Percentiles rank a stretch among this genome's conserved stretches.
Evolutionary conservation across 2,888 invertebrate genomes (phyloP).

Genomic region (Miltochrista miniata): DNA sequence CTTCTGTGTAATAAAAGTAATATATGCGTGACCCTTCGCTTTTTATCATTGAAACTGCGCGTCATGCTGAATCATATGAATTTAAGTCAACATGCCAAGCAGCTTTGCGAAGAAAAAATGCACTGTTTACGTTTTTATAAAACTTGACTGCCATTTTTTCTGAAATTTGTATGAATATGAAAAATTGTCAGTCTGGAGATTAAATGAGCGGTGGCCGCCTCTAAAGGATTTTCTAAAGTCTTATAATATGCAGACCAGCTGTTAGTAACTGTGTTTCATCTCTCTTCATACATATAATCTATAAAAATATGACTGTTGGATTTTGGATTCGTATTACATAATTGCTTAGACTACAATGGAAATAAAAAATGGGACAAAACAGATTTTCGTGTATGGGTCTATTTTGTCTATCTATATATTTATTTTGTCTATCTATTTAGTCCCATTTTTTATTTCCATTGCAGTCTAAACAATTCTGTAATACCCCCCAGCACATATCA

Average conservation of each 20-base stretch:
- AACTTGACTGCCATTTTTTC: conserved; percentile 25
- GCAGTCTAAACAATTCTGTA: too few species aligned
- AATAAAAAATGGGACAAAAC: too few species aligned
- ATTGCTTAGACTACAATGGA: too few species aligned
- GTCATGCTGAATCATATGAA: conserved; percentile 7
- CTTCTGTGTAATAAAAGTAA: neutral
- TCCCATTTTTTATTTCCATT: too few species aligned
- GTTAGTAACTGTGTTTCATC: neutral
- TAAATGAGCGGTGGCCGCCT: conserved; percentile 24
- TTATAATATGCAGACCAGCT: conserved; percentile 7
- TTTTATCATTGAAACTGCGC: neutral
- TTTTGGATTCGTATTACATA: too few species aligned
- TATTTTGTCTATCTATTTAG: too few species aligned
- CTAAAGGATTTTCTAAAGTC: conserved; percentile 18
- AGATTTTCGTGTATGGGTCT: too few species aligned
- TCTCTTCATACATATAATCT: neutral
- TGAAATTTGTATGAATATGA: conserved; percentile 3
- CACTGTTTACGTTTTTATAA: neutral
- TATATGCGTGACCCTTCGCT: neutral
- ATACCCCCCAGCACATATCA: too few species aligned
- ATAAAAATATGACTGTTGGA: too few species aligned
- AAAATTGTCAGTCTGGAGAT: conserved; percentile 24
- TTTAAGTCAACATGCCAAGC: neutral
- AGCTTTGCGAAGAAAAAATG: too few species aligned
- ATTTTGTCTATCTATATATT: too few species aligned